Evolutionary conservation across 2,888 invertebrate genomes (phyloP), one percentile per base, ranked within the genome.

Genomic region (Mythimna impura): DNA sequence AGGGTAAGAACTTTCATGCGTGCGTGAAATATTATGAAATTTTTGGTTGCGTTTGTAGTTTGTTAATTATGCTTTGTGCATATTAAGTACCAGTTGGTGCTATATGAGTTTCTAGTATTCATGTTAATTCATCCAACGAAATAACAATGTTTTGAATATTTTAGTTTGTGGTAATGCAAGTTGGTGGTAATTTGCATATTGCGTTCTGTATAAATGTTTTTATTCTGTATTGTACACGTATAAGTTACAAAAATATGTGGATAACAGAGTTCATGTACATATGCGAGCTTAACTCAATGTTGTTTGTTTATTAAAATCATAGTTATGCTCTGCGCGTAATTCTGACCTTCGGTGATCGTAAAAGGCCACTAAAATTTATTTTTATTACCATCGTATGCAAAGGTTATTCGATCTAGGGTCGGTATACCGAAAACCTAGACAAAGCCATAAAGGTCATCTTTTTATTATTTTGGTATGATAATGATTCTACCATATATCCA

Each of bases 21-120:
- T 78, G 70, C 70, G 70, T 68, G 69, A 58, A 65, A 30, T 55
- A 58, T 82, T 81, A 67, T 36, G 67, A 71, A 78, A 81, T 73
- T 55, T 22, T 25, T 60, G 43, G 54, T 57, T 64, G 54, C 60
- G 34, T 30, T 63, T 50, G 36, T 25, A 17, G 43, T 69, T 47
- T 43, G n/a, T 66, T n/a, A 20, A 30, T 47, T 55, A 55, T 36
- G 40, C 66, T 54, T 60, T 72, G n/a, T 81, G 25, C 30, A 68
- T 80, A 55, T 73, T 55, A 57, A 57, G 17, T 47, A 47, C 47
- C 1, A 36, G 62, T 50, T 62, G 43, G 36, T n/a, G 22, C 34
- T 43, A 8, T 55, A 20, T 22, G 4, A 30, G 34, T 67, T 61
- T 73, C 52, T 55, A 64, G 43, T 58, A 54, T 81, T 63, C 54